A percentile compares a stretch with the other conserved stretches of the same genome.
phyloP scores from a whole-genome alignment of 92 coral and sea anemone genomes.

The Micromussa lordhowensis region DNA sequence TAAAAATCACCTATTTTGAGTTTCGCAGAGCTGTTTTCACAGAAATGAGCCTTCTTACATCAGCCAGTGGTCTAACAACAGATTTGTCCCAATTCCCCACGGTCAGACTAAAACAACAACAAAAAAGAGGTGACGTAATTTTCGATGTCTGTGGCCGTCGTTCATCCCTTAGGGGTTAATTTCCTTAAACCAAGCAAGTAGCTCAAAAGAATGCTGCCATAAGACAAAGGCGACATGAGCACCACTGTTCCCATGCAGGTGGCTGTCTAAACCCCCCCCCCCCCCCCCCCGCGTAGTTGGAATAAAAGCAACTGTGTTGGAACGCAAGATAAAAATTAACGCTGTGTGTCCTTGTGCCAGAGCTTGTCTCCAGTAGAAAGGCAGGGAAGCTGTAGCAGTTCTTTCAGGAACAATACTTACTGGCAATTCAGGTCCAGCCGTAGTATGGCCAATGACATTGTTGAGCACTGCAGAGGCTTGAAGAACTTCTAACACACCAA shows the following conservation, averaged over 20 bases:
- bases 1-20: neutral
- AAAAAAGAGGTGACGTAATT: too few species aligned
- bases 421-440: constrained; percentile 35
- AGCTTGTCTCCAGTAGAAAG: constrained; percentile 41
- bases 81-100: neutral
- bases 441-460: constrained; percentile 18
- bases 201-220: constrained; percentile 8
- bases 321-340: constrained; percentile 19
- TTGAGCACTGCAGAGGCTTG: constrained; percentile 9
- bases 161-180: too few species aligned
- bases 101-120: neutral
- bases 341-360: constrained; percentile 15
- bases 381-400: constrained; percentile 38
- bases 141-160: too few species aligned
- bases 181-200: constrained; percentile 43
- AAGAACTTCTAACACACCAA: constrained; percentile 30
- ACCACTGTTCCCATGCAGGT: constrained; percentile 44
- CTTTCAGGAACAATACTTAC: constrained; percentile 40
- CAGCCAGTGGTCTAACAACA: neutral
- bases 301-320: constrained; percentile 47
- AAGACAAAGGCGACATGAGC: constrained; percentile 46
- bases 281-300: too few species aligned
- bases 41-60: neutral
- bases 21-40: neutral
- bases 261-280: constrained; percentile 57